phyloP scores from a whole-genome alignment of 2,888 invertebrate species.

The Hirtodrosophila trivittata region DNA sequence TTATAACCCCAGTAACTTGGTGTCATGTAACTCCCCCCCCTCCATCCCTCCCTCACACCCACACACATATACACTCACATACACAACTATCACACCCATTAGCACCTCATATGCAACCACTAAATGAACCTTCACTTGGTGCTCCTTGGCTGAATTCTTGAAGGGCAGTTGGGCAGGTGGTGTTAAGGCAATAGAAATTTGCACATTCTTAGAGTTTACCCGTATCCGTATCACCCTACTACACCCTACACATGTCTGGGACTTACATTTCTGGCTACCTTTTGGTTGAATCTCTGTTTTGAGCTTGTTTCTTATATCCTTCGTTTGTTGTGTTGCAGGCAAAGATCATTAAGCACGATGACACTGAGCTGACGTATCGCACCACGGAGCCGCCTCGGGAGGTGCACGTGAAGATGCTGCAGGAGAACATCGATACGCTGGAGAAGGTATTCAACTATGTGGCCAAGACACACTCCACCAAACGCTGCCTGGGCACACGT shows the following conservation, averaged over 20 bases:
- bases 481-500: slow-evolving; percentile 94
- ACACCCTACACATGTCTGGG: too few relatives aligned
- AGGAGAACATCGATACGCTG: slow-evolving; percentile 91
- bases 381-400: slow-evolving; percentile 88
- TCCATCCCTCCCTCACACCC: background rate
- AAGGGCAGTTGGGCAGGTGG: too few relatives aligned
- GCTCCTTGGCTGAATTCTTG: too few relatives aligned
- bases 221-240: too few relatives aligned
- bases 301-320: too few relatives aligned
- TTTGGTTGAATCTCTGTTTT: too few relatives aligned
- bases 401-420: slow-evolving; percentile 89
- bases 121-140: too few relatives aligned
- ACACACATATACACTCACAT: slow-evolving; percentile 1
- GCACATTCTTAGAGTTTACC: too few relatives aligned
- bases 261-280: too few relatives aligned
- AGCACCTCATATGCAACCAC: background rate
- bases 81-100: background rate
- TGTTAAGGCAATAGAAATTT: too few relatives aligned
- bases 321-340: slow-evolving; percentile 87
- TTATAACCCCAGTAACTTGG: slow-evolving; percentile 31
- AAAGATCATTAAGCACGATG: slow-evolving; percentile 87
- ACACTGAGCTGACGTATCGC: slow-evolving; percentile 89
- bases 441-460: slow-evolving; percentile 93
- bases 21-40: slow-evolving; percentile 17
- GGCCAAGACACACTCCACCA: slow-evolving; percentile 88